These are phyloP conservation scores for Alethe diademata DNA, from an alignment of 2,113 vertebrate genomes.

Conservation along the genomic window DNA sequence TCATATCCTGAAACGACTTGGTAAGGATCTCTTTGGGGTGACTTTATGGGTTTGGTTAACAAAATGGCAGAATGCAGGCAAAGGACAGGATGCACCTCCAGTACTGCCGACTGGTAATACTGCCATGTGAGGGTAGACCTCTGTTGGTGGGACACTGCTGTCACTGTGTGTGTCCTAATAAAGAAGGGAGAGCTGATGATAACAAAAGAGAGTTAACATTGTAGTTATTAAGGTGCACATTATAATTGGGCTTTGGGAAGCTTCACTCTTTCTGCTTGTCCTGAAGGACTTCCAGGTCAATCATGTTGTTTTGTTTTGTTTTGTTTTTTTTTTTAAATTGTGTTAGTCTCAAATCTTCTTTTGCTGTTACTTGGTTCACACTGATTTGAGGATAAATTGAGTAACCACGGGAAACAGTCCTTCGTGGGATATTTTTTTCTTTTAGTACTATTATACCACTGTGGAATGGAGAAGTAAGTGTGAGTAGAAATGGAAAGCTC, in stretches of 20 bases:
- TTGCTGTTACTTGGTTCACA: neutral
- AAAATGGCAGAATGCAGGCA: neutral
- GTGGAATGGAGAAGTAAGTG: neutral
- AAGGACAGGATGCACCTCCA: neutral
- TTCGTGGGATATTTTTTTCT: neutral
- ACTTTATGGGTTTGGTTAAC: neutral
- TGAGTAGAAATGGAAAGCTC: neutral
- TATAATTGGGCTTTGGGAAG: neutral
- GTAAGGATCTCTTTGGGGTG: neutral
- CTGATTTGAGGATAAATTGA: neutral
- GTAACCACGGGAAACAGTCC: neutral
- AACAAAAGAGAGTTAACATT: neutral
- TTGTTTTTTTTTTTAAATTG: neutral
- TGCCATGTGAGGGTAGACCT: neutral
- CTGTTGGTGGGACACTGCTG: neutral
- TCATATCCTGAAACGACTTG: neutral
- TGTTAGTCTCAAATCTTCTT: neutral
- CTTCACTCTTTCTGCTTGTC: neutral
- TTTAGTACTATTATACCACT: neutral
- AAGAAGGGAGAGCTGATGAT: neutral
- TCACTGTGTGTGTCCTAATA: neutral
- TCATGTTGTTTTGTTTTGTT: neutral
- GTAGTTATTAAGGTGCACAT: fast-evolving
- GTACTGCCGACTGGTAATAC: neutral
- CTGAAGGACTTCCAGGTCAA: neutral